A percentile compares a stretch with the other conserved stretches of the same genome.
These are phyloP conservation scores for Chymomyza procnemis DNA, from an alignment of 2,888 invertebrate genomes.

Conservation along the genomic window DNA sequence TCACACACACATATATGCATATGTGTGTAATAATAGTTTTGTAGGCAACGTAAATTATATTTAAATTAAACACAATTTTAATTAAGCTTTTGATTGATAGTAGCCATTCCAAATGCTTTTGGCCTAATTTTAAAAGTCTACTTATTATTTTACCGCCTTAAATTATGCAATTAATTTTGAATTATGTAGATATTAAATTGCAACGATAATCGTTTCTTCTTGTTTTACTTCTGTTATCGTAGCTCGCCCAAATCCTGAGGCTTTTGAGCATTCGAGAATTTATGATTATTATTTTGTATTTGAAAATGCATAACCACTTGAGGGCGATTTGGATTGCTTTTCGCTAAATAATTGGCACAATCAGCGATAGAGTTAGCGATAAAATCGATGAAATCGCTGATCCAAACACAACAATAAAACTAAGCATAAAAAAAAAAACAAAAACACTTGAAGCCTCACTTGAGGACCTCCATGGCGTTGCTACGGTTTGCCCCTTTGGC, in stretches of 20 bases:
- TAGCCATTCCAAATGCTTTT: too few relatives aligned
- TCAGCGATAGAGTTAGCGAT: constrained; percentile 62
- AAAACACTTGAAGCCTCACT: constrained; percentile 34
- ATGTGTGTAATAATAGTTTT: neutral
- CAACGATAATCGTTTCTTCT: constrained; percentile 8
- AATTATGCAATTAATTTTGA: constrained; percentile 7
- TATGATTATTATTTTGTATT: constrained; percentile 69
- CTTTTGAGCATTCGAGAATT: constrained; percentile 49
- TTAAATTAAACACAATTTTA: neutral
- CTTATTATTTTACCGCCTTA: neutral
- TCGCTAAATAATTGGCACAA: constrained; percentile 68
- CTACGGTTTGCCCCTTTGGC: neutral
- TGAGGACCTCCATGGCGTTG: neutral
- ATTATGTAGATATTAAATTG: constrained; percentile 37
- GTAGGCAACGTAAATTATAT: neutral
- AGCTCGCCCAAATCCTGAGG: constrained; percentile 42
- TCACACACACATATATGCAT: constrained; percentile 14
- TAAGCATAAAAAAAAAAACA: constrained; percentile 41
- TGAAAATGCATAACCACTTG: constrained; percentile 72
- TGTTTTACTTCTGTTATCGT: constrained; percentile 28
- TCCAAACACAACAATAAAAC: constrained; percentile 32
- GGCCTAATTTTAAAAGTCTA: too few relatives aligned
- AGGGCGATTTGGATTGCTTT: constrained; percentile 65
- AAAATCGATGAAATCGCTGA: constrained; percentile 65
- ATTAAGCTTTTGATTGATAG: constrained; percentile 1